These are phyloP conservation scores for Varanus salvator DNA, from an alignment of 2,113 vertebrate species.

Conservation along the genomic window DNA sequence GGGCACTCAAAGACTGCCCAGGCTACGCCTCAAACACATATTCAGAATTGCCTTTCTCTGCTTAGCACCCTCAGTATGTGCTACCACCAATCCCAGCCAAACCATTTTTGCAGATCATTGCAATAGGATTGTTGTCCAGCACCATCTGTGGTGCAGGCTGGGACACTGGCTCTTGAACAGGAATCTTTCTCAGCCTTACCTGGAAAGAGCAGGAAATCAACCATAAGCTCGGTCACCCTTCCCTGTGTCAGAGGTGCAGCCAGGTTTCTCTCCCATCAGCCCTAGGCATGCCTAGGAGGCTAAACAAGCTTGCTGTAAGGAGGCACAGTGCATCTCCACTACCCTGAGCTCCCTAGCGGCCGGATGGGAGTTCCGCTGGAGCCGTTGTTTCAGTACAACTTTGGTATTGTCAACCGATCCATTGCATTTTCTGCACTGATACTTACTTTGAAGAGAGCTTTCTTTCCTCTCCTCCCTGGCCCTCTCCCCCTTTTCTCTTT, in stretches of 20 bases:
- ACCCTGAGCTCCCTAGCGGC: background rate
- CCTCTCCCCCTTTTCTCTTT: background rate
- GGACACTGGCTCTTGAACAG: too few species aligned
- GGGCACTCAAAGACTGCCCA: background rate
- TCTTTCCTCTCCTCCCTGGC: background rate
- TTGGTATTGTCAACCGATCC: background rate
- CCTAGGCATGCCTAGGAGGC: background rate
- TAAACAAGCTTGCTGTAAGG: background rate
- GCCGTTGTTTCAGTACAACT: background rate
- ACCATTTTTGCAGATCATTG: too few species aligned
- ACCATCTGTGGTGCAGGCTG: too few species aligned
- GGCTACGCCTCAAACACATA: background rate
- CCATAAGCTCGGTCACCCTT: background rate
- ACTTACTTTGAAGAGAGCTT: constrained; percentile 42
- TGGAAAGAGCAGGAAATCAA: too few species aligned
- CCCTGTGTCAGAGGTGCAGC: background rate
- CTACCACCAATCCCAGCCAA: too few species aligned
- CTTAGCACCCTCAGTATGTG: too few species aligned
- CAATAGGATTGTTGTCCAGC: too few species aligned
- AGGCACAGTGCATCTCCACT: background rate
- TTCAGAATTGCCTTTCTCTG: too few species aligned
- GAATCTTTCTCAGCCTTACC: too few species aligned
- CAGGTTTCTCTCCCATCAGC: background rate
- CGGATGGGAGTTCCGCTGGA: background rate
- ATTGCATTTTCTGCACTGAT: constrained; percentile 38